A percentile compares a stretch with the other conserved stretches of the same genome.
Conservation (phyloP, 2,113 vertebrate species). For the Gavialis gangeticus region DNA sequence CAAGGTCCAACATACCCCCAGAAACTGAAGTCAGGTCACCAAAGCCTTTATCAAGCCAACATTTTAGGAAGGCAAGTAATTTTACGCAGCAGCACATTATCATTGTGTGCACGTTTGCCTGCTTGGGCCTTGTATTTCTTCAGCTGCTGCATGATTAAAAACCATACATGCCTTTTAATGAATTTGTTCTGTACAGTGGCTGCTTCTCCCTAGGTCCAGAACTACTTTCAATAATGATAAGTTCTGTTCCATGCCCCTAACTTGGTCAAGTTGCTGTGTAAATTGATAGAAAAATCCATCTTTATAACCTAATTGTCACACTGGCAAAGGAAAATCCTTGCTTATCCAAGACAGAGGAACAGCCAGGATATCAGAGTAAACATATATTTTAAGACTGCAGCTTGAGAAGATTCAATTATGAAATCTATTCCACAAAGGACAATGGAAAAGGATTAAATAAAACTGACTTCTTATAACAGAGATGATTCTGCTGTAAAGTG, state of each 20-base stretch:
- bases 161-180: not conserved
- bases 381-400: not conserved
- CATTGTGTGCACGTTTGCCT: not conserved
- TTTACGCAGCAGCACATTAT: not conserved
- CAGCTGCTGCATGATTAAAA: not conserved
- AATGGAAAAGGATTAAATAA: not conserved
- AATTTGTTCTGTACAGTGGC: rapidly evolving
- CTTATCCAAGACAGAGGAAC: not conserved
- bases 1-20: not conserved
- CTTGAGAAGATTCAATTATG: not conserved
- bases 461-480: not conserved
- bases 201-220: not conserved
- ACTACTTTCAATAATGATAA: not conserved
- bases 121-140: not conserved
- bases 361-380: not conserved
- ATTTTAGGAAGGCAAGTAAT: not conserved
- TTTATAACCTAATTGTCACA: not conserved
- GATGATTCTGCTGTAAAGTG: not conserved
- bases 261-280: not conserved
- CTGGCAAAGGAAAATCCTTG: not conserved
- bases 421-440: not conserved
- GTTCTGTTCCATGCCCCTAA: not conserved
- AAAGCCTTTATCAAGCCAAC: not conserved
- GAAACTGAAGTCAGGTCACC: not conserved
- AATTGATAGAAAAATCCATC: not conserved